Conservation (phyloP, 2,888 invertebrate species). For the Hirtodrosophila duncani region DNA sequence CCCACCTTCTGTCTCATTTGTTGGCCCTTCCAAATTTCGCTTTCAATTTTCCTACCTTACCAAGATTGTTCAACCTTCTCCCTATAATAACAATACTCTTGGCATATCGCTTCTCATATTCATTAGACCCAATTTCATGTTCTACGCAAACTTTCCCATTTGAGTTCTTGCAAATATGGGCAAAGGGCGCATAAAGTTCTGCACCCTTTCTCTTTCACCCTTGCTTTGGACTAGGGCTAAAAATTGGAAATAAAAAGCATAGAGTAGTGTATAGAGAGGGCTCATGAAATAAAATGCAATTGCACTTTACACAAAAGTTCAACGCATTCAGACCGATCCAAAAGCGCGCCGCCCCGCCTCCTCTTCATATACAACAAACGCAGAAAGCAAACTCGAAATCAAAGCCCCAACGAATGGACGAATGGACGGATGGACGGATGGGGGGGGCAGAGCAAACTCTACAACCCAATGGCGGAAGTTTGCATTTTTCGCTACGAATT, state of each 20-base stretch:
- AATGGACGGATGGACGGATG: no score
- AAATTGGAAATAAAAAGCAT: conserved; percentile 44
- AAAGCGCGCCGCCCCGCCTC: conserved; percentile 1
- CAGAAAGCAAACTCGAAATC: conserved; percentile 51
- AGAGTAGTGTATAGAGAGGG: conserved; percentile 17
- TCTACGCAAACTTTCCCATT: no score
- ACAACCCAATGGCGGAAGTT: conserved; percentile 74
- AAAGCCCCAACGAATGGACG: conserved; percentile 64
- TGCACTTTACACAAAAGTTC: conserved; percentile 74
- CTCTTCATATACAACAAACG: conserved; percentile 20
- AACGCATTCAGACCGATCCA: conserved; percentile 60
- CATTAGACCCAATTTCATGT: no score
- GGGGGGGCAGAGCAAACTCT: conserved; percentile 53
- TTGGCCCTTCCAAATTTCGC: no score
- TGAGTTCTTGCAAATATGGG: conserved; percentile 35
- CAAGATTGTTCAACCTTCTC: no score
- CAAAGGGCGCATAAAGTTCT: conserved; percentile 24
- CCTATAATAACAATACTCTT: no score
- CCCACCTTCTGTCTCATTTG: no score
- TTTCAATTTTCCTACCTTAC: no score
- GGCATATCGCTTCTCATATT: no score
- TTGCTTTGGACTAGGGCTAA: conserved; percentile 38
- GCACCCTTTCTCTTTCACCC: no score
- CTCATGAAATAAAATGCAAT: conserved; percentile 67
- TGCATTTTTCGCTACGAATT: conserved; percentile 70